Evolutionary conservation across 2,888 invertebrate species (phyloP), one percentile per base, ranked within the genome.

Genomic region (Euplagia quadripunctaria): DNA sequence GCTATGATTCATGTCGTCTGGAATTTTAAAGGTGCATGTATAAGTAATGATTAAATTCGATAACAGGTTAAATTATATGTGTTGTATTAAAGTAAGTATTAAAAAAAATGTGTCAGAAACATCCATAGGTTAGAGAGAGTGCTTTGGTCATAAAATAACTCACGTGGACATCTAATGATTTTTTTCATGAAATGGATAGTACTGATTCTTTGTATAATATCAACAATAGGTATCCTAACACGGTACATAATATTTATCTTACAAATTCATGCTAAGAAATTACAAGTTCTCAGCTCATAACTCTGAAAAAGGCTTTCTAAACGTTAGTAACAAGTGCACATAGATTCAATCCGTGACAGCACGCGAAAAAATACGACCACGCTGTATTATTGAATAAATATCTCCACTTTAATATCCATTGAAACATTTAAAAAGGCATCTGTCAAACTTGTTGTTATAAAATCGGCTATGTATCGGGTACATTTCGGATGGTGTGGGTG

Each of bases 1-100:
- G 79, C 84, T 89, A 88, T 83, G 84, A 83, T 83, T 85, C 85
- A 87, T 89, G 83, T 85, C 20, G 69, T 61, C 46, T 80, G 68
- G 73, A 58, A 52, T 65, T 67, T 77, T 76, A 77, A 73, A 74
- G 68, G 66, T 51, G 70, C 61, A 63, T 61, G 68, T 49, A 51
- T n/a, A 68, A 72, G 31, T 64, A 61, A 42, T 58, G 61, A 69
- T 69, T 49, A 42, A 49, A 63, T 69, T 55, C 58, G 43, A 51
- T 49, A 63, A 63, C 31, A 43, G 58, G 46, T 31, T 68, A 58
- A 58, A 68, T 58, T 58, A 52, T 49, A 16, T 55, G 8, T 58
- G 41, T 63, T 70, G 61, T 51, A 46, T 63, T 46, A 41, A 46
- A 46, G n/a, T 46, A 70, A 20, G 43, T 31, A 31, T 31, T 31